phyloP scores from a whole-genome alignment of 2,888 invertebrate genomes.

The Tromatobia lineatoria region DNA sequence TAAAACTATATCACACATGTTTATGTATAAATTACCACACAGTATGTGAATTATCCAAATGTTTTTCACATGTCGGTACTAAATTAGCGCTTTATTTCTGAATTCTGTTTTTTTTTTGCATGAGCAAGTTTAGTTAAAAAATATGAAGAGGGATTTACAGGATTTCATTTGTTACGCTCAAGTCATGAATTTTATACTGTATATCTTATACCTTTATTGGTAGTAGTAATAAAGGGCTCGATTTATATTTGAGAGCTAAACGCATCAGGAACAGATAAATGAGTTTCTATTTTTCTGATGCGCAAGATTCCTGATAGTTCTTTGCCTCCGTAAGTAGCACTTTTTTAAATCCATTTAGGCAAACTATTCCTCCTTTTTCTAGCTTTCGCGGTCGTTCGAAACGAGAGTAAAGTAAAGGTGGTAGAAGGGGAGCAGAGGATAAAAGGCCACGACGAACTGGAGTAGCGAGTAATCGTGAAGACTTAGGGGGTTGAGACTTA shows the following conservation, averaged over 20 bases:
- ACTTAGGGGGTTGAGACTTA: conserved; percentile 28
- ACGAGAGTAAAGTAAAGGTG: not conserved
- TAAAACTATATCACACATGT: too few relatives aligned
- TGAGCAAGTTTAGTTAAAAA: too few relatives aligned
- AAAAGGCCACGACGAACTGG: conserved; percentile 48
- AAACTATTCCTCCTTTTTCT: not conserved
- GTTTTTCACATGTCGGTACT: too few relatives aligned
- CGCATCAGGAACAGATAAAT: not conserved
- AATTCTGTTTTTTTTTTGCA: too few relatives aligned
- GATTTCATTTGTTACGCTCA: too few relatives aligned
- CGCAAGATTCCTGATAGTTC: not conserved
- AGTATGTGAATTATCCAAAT: too few relatives aligned
- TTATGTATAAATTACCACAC: too few relatives aligned
- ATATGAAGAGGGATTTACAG: too few relatives aligned
- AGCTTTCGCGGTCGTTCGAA: not conserved
- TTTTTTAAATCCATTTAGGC: conserved; percentile 1
- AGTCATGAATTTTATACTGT: too few relatives aligned
- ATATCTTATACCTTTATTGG: too few relatives aligned
- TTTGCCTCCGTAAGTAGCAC: not conserved
- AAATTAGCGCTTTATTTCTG: too few relatives aligned
- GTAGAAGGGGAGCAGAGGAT: not conserved
- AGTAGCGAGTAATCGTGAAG: conserved; percentile 70
- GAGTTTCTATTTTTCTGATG: not conserved
- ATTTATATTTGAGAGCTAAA: not conserved
- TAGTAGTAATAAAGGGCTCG: too few relatives aligned